These are phyloP conservation scores for Hippocampus abdominalis DNA, from an alignment of 2,113 vertebrate genomes.

Conservation along the genomic window DNA sequence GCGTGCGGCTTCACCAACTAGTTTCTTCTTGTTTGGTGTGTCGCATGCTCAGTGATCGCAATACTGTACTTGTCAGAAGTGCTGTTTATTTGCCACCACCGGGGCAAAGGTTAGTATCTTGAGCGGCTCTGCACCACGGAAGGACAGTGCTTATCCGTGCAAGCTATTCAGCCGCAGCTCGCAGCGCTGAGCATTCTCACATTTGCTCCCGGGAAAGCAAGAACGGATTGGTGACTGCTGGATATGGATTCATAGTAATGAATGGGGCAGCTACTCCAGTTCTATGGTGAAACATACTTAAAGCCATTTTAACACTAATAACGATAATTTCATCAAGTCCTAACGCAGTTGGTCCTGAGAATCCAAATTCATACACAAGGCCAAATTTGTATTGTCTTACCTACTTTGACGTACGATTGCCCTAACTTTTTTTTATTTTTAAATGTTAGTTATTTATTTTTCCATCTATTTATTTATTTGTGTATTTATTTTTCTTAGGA, in stretches of 20 bases:
- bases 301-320: background rate
- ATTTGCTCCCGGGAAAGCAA: background rate
- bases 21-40: background rate
- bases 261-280: background rate
- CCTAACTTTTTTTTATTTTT: too few species aligned
- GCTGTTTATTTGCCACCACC: too few species aligned
- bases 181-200: background rate
- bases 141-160: background rate
- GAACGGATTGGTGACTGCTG: background rate
- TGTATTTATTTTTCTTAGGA: too few species aligned
- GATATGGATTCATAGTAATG: background rate
- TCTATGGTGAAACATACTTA: background rate
- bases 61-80: too few species aligned
- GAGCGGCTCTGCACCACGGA: background rate
- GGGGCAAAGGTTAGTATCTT: too few species aligned
- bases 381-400: background rate
- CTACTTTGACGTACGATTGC: too few species aligned
- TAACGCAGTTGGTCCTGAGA: background rate
- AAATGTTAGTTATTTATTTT: too few species aligned
- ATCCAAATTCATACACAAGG: background rate
- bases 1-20: background rate
- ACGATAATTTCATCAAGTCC: background rate
- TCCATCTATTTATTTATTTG: too few species aligned
- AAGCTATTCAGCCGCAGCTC: background rate
- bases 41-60: background rate